A percentile compares a stretch with the other conserved stretches of the same genome.
These are phyloP conservation scores for Drosophila melanocephala DNA, from an alignment of 2,888 invertebrate species.

Conservation along the genomic window DNA sequence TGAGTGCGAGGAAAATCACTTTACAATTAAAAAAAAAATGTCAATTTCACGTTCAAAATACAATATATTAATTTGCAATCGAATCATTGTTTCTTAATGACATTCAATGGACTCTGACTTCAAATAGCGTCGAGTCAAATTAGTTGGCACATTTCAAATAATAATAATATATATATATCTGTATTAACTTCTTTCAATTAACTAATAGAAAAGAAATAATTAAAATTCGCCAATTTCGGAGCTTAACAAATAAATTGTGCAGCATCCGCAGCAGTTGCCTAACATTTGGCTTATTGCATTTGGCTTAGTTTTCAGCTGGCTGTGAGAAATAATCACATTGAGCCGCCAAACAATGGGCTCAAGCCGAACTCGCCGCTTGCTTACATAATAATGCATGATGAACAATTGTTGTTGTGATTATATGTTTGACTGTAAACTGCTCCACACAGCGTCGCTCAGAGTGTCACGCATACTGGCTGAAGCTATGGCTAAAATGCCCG, in stretches of 20 bases:
- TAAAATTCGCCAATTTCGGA: neutral
- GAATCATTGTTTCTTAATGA: neutral
- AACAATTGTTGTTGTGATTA: conserved; percentile 65
- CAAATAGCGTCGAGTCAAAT: neutral
- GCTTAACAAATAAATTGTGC: neutral
- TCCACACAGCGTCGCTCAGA: conserved; percentile 7
- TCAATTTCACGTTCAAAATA: neutral
- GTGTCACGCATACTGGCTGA: conserved; percentile 37
- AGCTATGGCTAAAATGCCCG: conserved; percentile 17
- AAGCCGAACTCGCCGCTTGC: conserved; percentile 11
- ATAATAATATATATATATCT: too few species aligned
- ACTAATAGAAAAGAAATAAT: neutral
- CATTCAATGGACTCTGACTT: neutral
- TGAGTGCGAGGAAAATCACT: too few species aligned
- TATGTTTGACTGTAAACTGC: conserved; percentile 27
- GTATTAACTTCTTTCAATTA: neutral
- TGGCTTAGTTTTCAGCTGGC: conserved; percentile 57
- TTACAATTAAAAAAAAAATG: too few species aligned
- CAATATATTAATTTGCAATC: neutral
- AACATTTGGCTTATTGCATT: conserved; percentile 56
- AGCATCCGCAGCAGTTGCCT: conserved; percentile 26
- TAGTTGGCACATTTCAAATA: too few species aligned
- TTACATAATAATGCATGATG: conserved; percentile 65
- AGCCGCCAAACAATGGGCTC: conserved; percentile 46
- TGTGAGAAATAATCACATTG: conserved; percentile 75